Evolutionary conservation across 2,888 invertebrate genomes (phyloP), one percentile per base, ranked within the genome.

Genomic region (Helobdella robusta): DNA sequence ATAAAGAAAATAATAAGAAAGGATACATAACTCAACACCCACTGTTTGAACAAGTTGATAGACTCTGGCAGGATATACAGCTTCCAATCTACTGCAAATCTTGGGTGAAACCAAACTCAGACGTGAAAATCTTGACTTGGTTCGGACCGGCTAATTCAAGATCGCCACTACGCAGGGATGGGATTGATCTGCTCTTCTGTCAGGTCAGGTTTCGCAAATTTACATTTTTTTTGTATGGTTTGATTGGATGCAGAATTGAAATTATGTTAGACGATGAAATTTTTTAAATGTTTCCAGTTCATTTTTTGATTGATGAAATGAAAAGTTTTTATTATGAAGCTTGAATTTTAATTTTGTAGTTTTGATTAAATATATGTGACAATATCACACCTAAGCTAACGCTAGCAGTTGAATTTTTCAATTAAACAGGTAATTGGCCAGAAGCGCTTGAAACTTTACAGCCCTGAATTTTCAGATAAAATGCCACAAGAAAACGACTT

Each of bases 1-100:
- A n/a, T n/a, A n/a, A n/a, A n/a, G n/a, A n/a, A n/a, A n/a, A n/a
- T n/a, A n/a, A n/a, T n/a, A n/a, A n/a, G n/a, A n/a, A n/a, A n/a
- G 91, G 88, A 0, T 98, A 98, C 79, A 83, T 98, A 34, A 98
- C 98, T 0, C 98, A 98, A 75, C 94, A 98, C 80, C 89, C 91
- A 76, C 83, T 98, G 8, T 92, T 98, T 81, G 86, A 91, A 92
- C 77, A 88, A 84, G 87, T 97, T 73, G 89, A 91, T 5, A 89
- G 89, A 76, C 80, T 98, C n/a, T 85, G 84, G 74, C 80, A 86
- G 1, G 97, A 97, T 78, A 89, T 98, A 65, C 77, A 82, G 40
- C 83, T 87, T 67, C 97, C 97, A 0, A 91, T 91, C 70, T 97
- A 95, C 77, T 95, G 93, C 76, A n/a, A n/a, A n/a, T n/a, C n/a